Evolutionary conservation across 1,140 invertebrate genomes (phyloP).

Genomic region (Gryllus bimaculatus): DNA sequence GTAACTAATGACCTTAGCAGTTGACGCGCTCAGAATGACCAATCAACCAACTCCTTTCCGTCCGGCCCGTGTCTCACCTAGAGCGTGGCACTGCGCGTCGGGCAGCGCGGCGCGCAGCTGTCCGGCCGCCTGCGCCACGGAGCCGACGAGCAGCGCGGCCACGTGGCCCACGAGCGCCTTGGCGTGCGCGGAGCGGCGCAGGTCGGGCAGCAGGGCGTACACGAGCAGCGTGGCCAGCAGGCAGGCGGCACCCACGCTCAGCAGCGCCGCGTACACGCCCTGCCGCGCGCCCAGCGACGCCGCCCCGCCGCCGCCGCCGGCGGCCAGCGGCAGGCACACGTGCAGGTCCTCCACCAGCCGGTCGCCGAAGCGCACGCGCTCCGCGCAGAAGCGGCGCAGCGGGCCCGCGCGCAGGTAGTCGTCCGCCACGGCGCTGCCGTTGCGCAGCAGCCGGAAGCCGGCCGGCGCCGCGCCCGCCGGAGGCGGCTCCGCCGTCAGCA

Average conservation of each 20-base stretch:
- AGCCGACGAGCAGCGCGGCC: slow-evolving; percentile 11
- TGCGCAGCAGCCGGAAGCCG: neutral
- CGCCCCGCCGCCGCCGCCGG: no score
- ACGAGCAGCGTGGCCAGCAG: slow-evolving; percentile 23
- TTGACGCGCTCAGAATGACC: no score
- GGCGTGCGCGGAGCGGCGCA: slow-evolving; percentile 22
- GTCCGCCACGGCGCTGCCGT: neutral
- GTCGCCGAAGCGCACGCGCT: neutral
- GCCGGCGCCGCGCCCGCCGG: no score
- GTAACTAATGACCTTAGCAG: no score
- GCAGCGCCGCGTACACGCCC: neutral
- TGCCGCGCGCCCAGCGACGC: neutral
- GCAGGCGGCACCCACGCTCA: slow-evolving; percentile 21
- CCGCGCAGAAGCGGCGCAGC: neutral
- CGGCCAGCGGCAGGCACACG: neutral
- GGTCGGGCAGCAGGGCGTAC: slow-evolving; percentile 23
- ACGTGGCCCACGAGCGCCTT: slow-evolving; percentile 24
- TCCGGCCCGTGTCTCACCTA: no score
- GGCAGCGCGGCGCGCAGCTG: slow-evolving; percentile 11
- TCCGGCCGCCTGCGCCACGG: slow-evolving; percentile 11
- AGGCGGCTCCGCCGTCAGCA: no score
- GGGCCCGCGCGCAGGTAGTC: neutral
- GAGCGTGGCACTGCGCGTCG: neutral
- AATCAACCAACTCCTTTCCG: no score
- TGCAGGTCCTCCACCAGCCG: no score